A percentile compares a stretch with the other conserved stretches of the same genome.
These are phyloP conservation scores for Mungos mungo DNA, from an alignment of 2,113 vertebrate species.

Conservation along the genomic window DNA sequence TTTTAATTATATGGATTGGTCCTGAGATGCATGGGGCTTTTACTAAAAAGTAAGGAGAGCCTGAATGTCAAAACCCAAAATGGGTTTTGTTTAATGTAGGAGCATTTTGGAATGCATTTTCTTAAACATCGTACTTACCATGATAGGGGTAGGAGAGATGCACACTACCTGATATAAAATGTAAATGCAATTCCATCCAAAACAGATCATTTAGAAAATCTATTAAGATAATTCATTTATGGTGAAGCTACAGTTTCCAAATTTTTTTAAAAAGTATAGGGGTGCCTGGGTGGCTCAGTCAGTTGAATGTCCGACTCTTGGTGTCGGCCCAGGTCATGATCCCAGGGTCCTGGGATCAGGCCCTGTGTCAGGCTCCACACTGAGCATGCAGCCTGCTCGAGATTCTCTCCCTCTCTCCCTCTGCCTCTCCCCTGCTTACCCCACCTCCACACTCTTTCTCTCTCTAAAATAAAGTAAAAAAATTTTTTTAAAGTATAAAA, in stretches of 20 bases:
- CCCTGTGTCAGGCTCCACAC: too few relatives aligned
- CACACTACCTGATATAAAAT: not conserved
- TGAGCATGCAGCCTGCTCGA: too few relatives aligned
- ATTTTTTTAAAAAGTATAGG: not conserved
- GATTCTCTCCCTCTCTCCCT: too few relatives aligned
- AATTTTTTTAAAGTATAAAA: not conserved
- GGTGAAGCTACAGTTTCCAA: not conserved
- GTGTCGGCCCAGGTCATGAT: too few relatives aligned
- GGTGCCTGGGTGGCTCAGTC: too few relatives aligned
- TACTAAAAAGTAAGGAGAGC: not conserved
- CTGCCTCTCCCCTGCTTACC: too few relatives aligned
- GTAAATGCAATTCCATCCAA: not conserved
- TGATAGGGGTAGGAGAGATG: not conserved
- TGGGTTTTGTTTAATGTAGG: not conserved
- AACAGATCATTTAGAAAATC: not conserved
- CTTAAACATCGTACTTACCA: not conserved
- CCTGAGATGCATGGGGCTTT: not conserved
- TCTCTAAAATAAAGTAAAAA: too few relatives aligned
- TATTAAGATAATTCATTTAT: not conserved
- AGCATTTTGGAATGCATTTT: conserved; percentile 3
- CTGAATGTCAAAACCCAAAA: not conserved
- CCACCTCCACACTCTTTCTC: too few relatives aligned
- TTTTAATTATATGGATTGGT: conserved; percentile 6
- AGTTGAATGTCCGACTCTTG: too few relatives aligned
- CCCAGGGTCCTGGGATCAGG: too few relatives aligned